Percentiles rank a stretch among this genome's conserved stretches.
phyloP scores from a whole-genome alignment of 2,113 vertebrate species.

The Climacteris rufus region DNA sequence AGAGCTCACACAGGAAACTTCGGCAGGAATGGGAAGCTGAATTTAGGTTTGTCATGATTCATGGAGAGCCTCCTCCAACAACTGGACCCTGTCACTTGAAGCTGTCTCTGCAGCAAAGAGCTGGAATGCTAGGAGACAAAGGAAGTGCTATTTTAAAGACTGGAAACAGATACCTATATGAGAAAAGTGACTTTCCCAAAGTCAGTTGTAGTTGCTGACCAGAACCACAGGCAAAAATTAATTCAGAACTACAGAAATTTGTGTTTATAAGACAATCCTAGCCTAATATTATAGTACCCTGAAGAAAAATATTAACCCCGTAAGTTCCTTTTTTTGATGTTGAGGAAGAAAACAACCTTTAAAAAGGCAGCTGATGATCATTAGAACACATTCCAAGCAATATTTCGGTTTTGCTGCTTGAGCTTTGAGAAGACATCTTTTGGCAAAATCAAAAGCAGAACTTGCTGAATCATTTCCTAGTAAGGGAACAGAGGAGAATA shows the following conservation, averaged over 20 bases:
- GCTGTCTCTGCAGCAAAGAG: neutral
- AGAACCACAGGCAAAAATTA: neutral
- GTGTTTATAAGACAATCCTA: neutral
- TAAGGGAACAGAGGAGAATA: neutral
- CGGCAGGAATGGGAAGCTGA: neutral
- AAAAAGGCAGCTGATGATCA: neutral
- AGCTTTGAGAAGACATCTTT: neutral
- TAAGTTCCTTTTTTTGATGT: neutral
- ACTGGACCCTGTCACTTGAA: neutral
- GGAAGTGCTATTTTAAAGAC: neutral
- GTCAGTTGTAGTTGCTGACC: neutral
- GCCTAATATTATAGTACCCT: neutral
- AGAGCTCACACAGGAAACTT: neutral
- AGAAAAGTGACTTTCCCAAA: neutral
- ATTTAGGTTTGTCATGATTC: neutral
- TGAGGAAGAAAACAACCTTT: neutral
- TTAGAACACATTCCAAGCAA: neutral
- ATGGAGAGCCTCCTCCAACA: neutral
- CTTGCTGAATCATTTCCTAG: neutral
- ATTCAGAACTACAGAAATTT: neutral
- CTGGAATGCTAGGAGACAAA: neutral
- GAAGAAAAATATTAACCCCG: neutral
- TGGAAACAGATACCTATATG: neutral
- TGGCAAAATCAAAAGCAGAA: neutral
- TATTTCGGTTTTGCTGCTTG: neutral